Base-by-base conservation (phyloP, 2,888 invertebrate species). In the Eumerus sabulonum region DNA sequence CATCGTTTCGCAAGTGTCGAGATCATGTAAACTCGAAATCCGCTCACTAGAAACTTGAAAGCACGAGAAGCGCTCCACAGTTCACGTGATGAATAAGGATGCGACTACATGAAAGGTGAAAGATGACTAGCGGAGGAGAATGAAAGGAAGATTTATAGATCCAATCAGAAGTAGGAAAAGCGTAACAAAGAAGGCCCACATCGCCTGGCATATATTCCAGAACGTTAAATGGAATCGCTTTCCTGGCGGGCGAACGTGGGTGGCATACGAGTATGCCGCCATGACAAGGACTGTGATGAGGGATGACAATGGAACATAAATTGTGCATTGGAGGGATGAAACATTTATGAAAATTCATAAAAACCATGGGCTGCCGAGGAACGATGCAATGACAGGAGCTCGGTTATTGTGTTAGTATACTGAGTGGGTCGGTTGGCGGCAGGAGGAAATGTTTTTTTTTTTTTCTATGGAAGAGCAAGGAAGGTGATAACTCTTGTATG, bases 121-220 rank as follows among this genome's bases (percentile, higher is more conserved):
- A n/a, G 2, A 53, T 45, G 36, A 45, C 18, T 17, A 35, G 13
- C 19, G 17, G 27, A 27, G 1, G 44, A 35, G 16, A 18, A 51
- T 56, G 50, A 17, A 12, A 50, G 56, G 1, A 45, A 40, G 38
- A 54, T 44, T 60, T 70, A 71, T 76, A 66, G 76, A 76, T 76
- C 71, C 27, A 66, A 60, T 76, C 59, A 71, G 47, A 54, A 54
- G 50, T 57, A 42, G 51, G 44, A 18, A 27, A 51, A 63, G 36
- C 50, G 16, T 16, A 50, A 42, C 59, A 59, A 16, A 47, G 11
- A 11, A 50, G 17, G 14, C 50, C 51, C 27, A 38, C 45, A 11
- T n/a, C 18, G 50, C 47, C 50, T 71, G 66, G 64, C 71, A 71
- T 59, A 56, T 54, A 56, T 76, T 71, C 56, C 67, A 63, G 7